Percentiles rank a stretch among this genome's conserved stretches.
Evolutionary conservation across 2,113 vertebrate species (phyloP).

Genomic region (Oxyruncus cristatus): DNA sequence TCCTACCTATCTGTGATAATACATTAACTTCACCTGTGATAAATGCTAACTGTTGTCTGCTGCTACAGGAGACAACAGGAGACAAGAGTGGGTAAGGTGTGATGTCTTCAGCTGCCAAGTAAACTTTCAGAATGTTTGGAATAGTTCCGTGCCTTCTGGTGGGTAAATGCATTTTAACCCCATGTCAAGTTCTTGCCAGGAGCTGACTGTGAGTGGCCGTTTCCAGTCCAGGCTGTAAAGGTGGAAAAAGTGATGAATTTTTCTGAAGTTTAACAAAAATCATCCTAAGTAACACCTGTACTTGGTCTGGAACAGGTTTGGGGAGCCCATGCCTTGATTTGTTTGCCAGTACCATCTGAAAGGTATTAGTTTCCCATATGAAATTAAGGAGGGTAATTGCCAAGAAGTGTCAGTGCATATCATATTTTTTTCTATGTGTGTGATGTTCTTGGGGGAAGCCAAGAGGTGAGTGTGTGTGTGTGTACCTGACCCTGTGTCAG

Average conservation of each 20-base stretch:
- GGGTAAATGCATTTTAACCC: neutral
- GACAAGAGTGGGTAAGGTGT: neutral
- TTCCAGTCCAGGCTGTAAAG: neutral
- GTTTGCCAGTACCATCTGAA: neutral
- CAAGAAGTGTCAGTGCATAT: accelerated
- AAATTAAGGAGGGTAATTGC: neutral
- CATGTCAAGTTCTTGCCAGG: neutral
- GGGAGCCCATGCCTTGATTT: neutral
- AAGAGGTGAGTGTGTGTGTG: accelerated
- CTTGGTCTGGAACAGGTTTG: neutral
- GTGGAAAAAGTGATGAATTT: neutral
- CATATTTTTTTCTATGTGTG: neutral
- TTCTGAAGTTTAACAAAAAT: neutral
- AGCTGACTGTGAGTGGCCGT: neutral
- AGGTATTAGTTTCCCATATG: neutral
- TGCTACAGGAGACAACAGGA: neutral
- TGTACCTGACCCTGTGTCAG: no score
- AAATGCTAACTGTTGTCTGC: neutral
- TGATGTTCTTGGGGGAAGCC: neutral
- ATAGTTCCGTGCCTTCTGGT: neutral
- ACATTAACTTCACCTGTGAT: neutral
- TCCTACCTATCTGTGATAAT: neutral
- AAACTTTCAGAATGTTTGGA: neutral
- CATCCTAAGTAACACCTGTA: neutral
- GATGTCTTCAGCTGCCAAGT: neutral